Conservation (phyloP, 2,888 invertebrate genomes). For the Spicauda simplicius region DNA sequence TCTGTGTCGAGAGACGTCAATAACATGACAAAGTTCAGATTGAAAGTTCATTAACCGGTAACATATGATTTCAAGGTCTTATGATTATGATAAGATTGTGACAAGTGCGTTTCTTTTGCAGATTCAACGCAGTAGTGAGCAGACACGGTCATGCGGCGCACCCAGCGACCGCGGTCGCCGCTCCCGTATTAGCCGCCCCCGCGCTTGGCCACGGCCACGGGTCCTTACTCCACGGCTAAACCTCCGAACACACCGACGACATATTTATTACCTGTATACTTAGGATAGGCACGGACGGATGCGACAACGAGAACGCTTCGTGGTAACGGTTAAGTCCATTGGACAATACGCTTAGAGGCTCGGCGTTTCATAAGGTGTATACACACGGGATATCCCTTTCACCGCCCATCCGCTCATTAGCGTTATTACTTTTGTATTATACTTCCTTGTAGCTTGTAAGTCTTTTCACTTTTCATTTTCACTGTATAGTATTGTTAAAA, state of each 20-base stretch:
- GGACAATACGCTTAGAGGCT: constrained; percentile 53
- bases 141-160: constrained; percentile 84
- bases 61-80: no score
- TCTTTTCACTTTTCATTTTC: constrained; percentile 46
- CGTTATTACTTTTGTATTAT: constrained; percentile 74
- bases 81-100: no score
- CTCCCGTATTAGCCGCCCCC: constrained; percentile 66
- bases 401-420: constrained; percentile 44
- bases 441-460: constrained; percentile 77
- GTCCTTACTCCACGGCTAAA: constrained; percentile 65
- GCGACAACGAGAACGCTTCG: constrained; percentile 59
- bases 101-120: constrained; percentile 48
- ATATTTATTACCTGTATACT: constrained; percentile 64
- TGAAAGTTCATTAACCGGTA: no score
- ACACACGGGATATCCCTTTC: constrained; percentile 56
- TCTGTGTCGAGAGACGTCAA: no score
- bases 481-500: constrained; percentile 39
- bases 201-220: constrained; percentile 67
- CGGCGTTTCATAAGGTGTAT: constrained; percentile 77
- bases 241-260: constrained; percentile 49
- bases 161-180: constrained; percentile 64
- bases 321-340: constrained; percentile 51
- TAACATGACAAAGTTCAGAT: no score
- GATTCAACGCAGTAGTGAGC: constrained; percentile 86
- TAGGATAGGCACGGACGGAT: constrained; percentile 74